Percentiles rank a stretch among this genome's conserved stretches.
phyloP scores from a whole-genome alignment of 2,113 vertebrate species.

The human region DNA sequence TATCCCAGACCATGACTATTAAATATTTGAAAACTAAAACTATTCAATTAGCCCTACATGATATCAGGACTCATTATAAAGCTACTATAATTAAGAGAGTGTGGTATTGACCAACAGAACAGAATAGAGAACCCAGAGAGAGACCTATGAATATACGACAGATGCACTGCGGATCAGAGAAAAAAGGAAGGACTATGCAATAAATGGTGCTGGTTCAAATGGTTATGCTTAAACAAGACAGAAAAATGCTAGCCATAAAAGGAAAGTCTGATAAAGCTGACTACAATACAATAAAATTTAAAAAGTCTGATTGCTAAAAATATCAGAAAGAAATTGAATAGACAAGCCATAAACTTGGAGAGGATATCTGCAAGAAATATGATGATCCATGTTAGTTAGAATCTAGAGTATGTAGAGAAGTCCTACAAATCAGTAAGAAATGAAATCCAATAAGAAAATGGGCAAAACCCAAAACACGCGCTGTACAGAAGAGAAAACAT shows the following conservation, averaged over 20 bases:
- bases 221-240: neutral
- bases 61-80: neutral
- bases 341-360: neutral
- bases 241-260: neutral
- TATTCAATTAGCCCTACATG: neutral
- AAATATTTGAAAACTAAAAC: neutral
- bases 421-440: neutral
- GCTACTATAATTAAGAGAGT: neutral
- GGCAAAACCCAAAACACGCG: neutral
- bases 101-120: neutral
- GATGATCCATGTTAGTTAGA: neutral
- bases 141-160: neutral
- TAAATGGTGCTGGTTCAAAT: neutral
- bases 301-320: neutral
- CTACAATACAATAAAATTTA: neutral
- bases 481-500: neutral
- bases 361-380: neutral
- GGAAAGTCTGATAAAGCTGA: neutral
- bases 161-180: neutral
- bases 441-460: neutral
- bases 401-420: neutral
- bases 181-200: neutral
- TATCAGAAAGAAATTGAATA: neutral
- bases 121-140: neutral
- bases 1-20: neutral